Evolutionary conservation across 2,888 invertebrate species (phyloP).

Genomic region (Andricus quercusramuli): DNA sequence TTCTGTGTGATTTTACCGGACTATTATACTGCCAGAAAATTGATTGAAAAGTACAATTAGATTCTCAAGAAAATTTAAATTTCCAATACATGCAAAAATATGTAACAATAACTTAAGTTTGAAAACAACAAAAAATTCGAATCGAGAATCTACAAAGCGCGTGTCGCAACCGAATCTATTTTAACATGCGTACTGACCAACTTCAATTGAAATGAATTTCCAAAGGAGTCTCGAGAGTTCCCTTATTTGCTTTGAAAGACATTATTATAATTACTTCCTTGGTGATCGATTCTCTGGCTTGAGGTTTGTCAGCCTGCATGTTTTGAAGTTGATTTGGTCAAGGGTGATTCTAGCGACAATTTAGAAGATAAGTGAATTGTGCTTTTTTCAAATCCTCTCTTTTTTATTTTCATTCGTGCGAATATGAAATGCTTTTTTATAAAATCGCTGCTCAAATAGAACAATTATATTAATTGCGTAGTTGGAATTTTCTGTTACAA

Average conservation of each 20-base stretch:
- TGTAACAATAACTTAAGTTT: neutral
- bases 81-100: neutral
- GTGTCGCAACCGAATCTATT: neutral
- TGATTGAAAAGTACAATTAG: neutral
- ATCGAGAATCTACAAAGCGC: neutral
- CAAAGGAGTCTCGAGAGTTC: no score
- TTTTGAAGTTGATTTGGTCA: neutral
- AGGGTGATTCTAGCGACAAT: neutral
- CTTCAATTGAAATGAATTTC: neutral
- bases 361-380: constrained; percentile 27
- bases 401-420: neutral
- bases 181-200: neutral
- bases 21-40: neutral
- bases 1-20: no score
- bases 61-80: neutral
- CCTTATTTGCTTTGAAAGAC: neutral
- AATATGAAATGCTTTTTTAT: constrained; percentile 12
- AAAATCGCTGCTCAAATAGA: constrained; percentile 33
- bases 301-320: neutral
- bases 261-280: neutral
- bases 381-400: neutral
- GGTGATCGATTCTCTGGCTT: neutral
- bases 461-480: constrained; percentile 2
- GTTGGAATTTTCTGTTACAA: neutral
- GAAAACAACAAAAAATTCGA: no score